phyloP scores from a whole-genome alignment of 2,888 invertebrate species.

The Thalpophila matura region DNA sequence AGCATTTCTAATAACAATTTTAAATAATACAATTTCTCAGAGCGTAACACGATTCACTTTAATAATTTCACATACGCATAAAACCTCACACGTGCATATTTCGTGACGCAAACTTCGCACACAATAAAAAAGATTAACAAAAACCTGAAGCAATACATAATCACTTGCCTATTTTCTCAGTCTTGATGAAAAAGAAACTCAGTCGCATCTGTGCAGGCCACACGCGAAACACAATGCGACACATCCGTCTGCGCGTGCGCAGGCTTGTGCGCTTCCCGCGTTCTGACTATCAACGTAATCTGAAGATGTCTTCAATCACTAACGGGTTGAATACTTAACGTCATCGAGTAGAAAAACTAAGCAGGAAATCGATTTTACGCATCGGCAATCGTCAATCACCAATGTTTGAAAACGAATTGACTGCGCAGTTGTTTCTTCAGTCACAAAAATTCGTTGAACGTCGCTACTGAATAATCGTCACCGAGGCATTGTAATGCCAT shows the following conservation, averaged over 20 bases:
- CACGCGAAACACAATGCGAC: conserved; percentile 75
- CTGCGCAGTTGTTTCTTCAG: conserved; percentile 30
- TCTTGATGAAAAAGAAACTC: conserved; percentile 77
- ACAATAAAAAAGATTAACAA: conserved; percentile 45
- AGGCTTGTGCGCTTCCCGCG: conserved; percentile 67
- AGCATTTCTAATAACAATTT: conserved; percentile 15
- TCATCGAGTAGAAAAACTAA: conserved; percentile 67
- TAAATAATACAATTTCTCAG: conserved; percentile 39
- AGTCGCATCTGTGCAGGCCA: conserved; percentile 79
- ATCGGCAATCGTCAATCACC: conserved; percentile 40
- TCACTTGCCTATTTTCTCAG: conserved; percentile 82
- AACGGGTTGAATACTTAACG: conserved; percentile 57
- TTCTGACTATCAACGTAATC: conserved; percentile 61
- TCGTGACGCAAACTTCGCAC: conserved; percentile 33
- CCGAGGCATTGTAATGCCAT: conserved; percentile 4
- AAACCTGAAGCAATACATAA: conserved; percentile 47
- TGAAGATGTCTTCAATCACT: conserved; percentile 60
- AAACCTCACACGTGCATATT: conserved; percentile 22
- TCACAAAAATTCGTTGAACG: conserved; percentile 17
- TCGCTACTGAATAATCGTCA: conserved; percentile 24
- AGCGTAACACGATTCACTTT: conserved; percentile 32
- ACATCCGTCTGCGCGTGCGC: conserved; percentile 78
- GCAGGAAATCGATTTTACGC: conserved; percentile 74
- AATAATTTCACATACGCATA: conserved; percentile 37
- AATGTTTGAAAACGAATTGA: conserved; percentile 51